Percentiles rank a stretch among this genome's conserved stretches.
Conservation (phyloP, 2,797 vertebrate species). For the Alcedo quadribrachys region DNA sequence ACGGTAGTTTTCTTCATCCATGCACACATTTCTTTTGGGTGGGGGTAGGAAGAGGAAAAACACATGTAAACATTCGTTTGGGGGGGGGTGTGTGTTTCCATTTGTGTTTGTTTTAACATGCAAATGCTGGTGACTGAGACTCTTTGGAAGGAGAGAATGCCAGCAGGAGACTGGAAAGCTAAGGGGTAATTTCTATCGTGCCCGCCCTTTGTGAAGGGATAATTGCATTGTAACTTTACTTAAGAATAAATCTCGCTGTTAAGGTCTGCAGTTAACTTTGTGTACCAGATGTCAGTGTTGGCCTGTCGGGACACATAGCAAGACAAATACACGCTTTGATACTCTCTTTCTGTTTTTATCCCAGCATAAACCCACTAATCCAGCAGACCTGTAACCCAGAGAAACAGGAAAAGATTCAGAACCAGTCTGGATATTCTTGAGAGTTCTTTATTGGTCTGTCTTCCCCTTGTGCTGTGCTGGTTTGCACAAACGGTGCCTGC, state of each 20-base stretch:
- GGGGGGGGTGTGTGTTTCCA: too few relatives aligned
- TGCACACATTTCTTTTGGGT: neutral
- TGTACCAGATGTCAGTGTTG: slow-evolving; percentile 18
- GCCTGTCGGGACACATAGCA: neutral
- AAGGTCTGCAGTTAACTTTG: neutral
- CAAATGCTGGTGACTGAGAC: neutral
- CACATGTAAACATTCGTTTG: neutral
- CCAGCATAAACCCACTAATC: slow-evolving; percentile 17
- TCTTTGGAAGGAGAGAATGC: neutral
- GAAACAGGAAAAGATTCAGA: neutral
- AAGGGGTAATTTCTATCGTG: neutral
- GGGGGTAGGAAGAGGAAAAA: rapidly evolving
- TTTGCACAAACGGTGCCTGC: neutral
- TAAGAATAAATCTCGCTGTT: neutral
- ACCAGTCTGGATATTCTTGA: neutral
- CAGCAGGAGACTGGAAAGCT: neutral
- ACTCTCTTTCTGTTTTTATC: slow-evolving; percentile 14
- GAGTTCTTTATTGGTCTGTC: neutral
- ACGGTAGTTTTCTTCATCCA: neutral
- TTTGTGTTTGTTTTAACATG: neutral
- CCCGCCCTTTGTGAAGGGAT: neutral
- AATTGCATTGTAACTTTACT: neutral
- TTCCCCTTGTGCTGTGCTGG: neutral
- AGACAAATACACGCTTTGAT: neutral
- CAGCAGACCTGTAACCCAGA: neutral